Conservation (phyloP, 2,888 invertebrate species). For the Callinectes sapidus region DNA sequence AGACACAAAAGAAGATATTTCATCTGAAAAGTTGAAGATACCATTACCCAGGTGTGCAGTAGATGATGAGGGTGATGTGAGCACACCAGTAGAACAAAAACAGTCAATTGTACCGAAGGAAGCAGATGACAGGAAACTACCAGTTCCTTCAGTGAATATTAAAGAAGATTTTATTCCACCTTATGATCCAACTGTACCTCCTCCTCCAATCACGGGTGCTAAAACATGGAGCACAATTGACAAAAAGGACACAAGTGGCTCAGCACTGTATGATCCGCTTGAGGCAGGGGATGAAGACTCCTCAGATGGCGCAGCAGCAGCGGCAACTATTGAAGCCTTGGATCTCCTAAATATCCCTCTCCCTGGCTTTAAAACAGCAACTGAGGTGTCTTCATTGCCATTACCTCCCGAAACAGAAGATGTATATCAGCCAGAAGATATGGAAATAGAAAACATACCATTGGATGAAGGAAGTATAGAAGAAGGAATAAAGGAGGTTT, state of each 20-base stretch:
- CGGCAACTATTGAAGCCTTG: conserved; percentile 47
- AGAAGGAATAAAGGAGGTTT: not conserved
- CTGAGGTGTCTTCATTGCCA: not conserved
- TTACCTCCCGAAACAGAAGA: conserved; percentile 38
- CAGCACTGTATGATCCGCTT: conserved; percentile 12
- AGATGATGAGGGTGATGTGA: not conserved
- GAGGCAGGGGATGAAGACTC: conserved; percentile 41
- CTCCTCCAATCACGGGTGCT: not conserved
- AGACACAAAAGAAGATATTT: not conserved
- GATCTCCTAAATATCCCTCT: conserved; percentile 57
- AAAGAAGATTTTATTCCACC: not conserved
- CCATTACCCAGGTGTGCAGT: not conserved
- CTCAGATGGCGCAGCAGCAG: conserved; percentile 41
- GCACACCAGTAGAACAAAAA: not conserved
- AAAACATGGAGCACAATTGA: not conserved
- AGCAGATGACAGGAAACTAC: not conserved
- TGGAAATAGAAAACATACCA: not conserved
- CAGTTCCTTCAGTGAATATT: not conserved
- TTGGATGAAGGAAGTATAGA: not conserved
- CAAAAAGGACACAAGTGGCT: conserved; percentile 18
- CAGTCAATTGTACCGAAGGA: no score
- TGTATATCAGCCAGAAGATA: not conserved
- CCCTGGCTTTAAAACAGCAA: conserved; percentile 32
- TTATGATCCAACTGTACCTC: not conserved
- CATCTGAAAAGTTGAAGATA: not conserved